These are phyloP conservation scores for Formicarius rufipectus DNA, from an alignment of 2,113 vertebrate genomes.

Conservation along the genomic window DNA sequence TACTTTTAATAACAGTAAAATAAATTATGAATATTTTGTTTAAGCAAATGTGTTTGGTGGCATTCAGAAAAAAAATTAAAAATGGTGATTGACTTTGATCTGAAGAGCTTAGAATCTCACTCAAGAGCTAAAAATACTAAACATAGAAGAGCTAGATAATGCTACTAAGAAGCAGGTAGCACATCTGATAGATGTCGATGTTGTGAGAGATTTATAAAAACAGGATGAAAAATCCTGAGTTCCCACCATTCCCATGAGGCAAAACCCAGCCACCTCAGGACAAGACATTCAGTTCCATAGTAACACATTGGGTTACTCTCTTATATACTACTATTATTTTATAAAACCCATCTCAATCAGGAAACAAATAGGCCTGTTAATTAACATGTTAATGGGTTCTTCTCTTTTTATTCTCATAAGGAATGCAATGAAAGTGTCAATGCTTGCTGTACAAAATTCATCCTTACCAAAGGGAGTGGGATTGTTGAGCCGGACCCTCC, in stretches of 20 bases:
- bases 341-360: rapidly evolving
- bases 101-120: background rate
- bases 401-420: background rate
- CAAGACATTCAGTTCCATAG: background rate
- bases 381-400: background rate
- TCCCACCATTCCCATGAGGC: background rate
- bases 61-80: background rate
- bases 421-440: rapidly evolving
- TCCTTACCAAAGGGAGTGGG: slow-evolving; percentile 84
- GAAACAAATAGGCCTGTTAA: background rate
- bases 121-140: background rate
- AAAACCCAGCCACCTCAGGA: background rate
- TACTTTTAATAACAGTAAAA: background rate
- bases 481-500: slow-evolving; percentile 85
- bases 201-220: background rate
- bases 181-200: background rate
- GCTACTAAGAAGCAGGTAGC: background rate
- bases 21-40: background rate
- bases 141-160: background rate
- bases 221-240: background rate
- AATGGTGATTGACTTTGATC: background rate
- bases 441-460: background rate
- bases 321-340: background rate
- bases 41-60: background rate
- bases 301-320: background rate